phyloP scores from a whole-genome alignment of 2,888 invertebrate genomes.

The Xestobium rufovillosum region DNA sequence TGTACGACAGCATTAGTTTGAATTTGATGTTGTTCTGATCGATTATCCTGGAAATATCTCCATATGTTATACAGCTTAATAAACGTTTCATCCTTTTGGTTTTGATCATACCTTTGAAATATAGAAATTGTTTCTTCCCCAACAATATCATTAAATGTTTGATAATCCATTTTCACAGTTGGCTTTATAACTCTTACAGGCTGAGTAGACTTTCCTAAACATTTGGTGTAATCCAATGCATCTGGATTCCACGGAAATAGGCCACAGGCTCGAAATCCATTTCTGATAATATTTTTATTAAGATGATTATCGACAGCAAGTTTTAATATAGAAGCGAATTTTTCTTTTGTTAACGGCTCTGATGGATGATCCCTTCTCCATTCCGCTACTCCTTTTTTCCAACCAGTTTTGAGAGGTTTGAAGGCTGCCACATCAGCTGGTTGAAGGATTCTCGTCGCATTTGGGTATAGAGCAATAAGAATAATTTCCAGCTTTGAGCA shows the following conservation, averaged over 20 bases:
- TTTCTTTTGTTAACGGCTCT: constrained; percentile 11
- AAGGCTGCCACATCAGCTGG: constrained; percentile 24
- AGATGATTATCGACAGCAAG: constrained; percentile 5
- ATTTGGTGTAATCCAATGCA: constrained; percentile 1
- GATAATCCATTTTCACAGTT: too few relatives aligned
- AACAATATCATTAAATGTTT: background rate
- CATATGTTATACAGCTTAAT: too few relatives aligned
- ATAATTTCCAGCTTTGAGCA: constrained; percentile 13
- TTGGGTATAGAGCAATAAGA: constrained; percentile 23
- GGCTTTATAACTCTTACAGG: too few relatives aligned
- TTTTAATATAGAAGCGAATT: constrained; percentile 11
- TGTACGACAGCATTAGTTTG: too few relatives aligned
- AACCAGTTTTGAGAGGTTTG: constrained; percentile 19
- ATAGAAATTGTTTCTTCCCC: background rate
- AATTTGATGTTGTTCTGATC: too few relatives aligned
- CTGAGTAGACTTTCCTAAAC: too few relatives aligned
- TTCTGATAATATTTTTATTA: constrained; percentile 6
- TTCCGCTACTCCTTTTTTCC: constrained; percentile 28
- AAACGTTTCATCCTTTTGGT: too few relatives aligned
- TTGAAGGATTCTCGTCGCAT: constrained; percentile 24
- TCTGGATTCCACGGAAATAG: constrained; percentile 7
- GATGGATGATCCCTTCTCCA: constrained; percentile 25
- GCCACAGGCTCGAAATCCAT: constrained; percentile 8
- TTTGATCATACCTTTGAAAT: too few relatives aligned
- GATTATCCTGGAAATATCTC: too few relatives aligned